Base-by-base conservation (phyloP, 2,888 invertebrate genomes). In the Horisme vitalbata region DNA sequence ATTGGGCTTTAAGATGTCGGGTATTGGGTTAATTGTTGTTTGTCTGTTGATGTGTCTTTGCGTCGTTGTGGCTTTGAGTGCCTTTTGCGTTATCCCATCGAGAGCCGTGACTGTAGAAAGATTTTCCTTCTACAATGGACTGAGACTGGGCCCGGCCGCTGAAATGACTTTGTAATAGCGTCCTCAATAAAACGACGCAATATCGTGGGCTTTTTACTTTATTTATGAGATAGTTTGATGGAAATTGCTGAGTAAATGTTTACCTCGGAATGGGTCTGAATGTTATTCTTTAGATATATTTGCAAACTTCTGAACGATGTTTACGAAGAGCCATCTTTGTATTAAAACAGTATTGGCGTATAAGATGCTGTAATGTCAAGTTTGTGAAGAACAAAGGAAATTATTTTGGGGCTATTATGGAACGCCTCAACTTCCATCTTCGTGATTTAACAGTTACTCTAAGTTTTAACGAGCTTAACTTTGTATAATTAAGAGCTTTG, bases 21-120 rank as follows among this genome's bases (percentile, higher is more conserved):
- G 45, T 67, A 79, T 86, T 85, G 70, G 74, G 82, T 82, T 72
- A 79, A 75, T 82, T 80, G 74, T 87, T 63, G 75, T 72, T 71
- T 74, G 75, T 52, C 65, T 63, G 65, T 61, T 52, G 68, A 43
- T 49, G 62, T 55, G 63, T 55, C 69, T 64, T 62, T 83, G 61
- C 52, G 79, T 63, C 74, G 65, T 84, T 87, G 75, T 54, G 60
- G 55, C 65, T 66, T 66, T 68, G 70, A 62, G 59, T 55, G 45
- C 57, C 57, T 68, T 77, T 75, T 75, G 79, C 83, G 88, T 87
- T 89, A 87, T 88, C 88, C 89, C 88, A 87, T 87, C 88, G 87
- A 88, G 89, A 86, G 79, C 87, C 87, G 88, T 86, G 88, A 87
- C 88, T 87, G 88, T 86, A 83, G 84, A 87, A 89, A 87, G 88